phyloP scores from a whole-genome alignment of 2,113 vertebrate species.

The Mus spicilegus region DNA sequence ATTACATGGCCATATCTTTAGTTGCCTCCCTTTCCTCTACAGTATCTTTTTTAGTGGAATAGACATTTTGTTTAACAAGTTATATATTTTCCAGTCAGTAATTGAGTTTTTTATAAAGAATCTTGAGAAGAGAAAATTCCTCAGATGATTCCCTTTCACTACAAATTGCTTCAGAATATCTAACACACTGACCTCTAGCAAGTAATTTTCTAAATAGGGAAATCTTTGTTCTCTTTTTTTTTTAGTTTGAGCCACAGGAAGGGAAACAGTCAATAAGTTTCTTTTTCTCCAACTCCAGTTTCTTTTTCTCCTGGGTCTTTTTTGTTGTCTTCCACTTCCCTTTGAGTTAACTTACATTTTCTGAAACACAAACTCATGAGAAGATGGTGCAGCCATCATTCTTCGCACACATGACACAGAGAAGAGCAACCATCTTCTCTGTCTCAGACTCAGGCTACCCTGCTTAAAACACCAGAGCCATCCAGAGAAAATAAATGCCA shows the following conservation, averaged over 20 bases:
- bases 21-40: neutral
- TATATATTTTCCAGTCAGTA: neutral
- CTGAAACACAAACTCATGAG: neutral
- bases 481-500: neutral
- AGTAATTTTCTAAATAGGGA: slow-evolving; percentile 54
- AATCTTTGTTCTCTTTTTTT: slow-evolving; percentile 44
- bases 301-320: slow-evolving; percentile 30
- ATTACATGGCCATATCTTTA: neutral
- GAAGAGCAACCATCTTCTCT: neutral
- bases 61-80: neutral
- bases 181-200: neutral
- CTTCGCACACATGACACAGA: neutral
- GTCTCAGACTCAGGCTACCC: neutral
- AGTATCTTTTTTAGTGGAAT: slow-evolving; percentile 14
- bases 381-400: neutral
- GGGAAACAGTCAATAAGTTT: slow-evolving; percentile 16
- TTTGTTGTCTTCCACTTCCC: neutral
- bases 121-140: slow-evolving; percentile 59
- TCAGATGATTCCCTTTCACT: slow-evolving; percentile 36
- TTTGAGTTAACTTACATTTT: slow-evolving; percentile 22
- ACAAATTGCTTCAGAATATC: slow-evolving; percentile 36
- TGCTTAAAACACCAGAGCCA: slow-evolving; percentile 51
- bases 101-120: neutral
- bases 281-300: slow-evolving; percentile 33
- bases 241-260: slow-evolving; percentile 16